Percentiles rank a stretch among this genome's conserved stretches.
Conservation (phyloP, 2,797 vertebrate genomes). For the Melanotaenia maccullochi region DNA sequence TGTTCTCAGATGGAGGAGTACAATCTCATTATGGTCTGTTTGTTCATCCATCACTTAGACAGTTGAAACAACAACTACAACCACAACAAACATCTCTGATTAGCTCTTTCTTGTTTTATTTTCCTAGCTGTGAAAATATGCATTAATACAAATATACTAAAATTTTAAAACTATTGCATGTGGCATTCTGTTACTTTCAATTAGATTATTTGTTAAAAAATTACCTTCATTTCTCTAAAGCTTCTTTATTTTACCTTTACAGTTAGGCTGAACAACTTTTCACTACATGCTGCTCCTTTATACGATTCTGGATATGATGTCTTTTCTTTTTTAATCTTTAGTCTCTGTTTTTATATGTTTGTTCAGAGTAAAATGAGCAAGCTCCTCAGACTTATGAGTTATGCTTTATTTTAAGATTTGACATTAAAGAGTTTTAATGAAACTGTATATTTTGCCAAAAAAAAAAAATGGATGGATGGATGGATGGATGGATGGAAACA, state of each 20-base stretch:
- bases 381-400: background rate
- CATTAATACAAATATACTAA: too few species aligned
- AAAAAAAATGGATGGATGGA: background rate
- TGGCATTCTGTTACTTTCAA: too few species aligned
- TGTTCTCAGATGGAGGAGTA: background rate
- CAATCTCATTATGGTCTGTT: background rate
- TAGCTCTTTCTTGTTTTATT: too few species aligned
- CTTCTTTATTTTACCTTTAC: too few species aligned
- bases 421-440: background rate
- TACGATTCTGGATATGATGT: background rate
- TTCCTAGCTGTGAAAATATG: too few species aligned
- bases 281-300: background rate
- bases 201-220: too few species aligned
- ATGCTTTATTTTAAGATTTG: background rate
- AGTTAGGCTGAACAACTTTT: background rate
- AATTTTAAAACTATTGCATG: too few species aligned
- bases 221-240: too few species aligned
- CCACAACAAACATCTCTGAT: too few species aligned
- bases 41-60: background rate
- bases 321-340: background rate
- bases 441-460: background rate
- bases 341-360: background rate
- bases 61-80: too few species aligned
- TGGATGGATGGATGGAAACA: background rate
- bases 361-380: background rate